Evolutionary conservation across 2,888 invertebrate species (phyloP), one percentile per base, ranked within the genome.

Genomic region (Criorhina ranunculi): DNA sequence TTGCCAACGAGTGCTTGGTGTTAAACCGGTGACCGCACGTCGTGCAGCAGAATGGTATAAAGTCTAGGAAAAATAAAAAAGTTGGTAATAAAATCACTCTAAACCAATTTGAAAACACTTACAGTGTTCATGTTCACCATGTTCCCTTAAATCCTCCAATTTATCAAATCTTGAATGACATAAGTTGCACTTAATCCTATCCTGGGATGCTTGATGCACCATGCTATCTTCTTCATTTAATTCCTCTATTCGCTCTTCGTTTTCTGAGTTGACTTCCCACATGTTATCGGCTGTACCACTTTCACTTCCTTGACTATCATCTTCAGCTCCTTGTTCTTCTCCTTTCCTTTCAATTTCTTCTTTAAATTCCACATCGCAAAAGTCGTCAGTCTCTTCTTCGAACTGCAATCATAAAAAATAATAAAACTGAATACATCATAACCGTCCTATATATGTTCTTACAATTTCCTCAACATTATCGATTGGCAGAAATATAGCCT

Each of bases 51-150:
- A 46, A 76, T 2, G 35, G 8, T 12, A 51, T 11, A 1, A 12
- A 29, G 0, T 15, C 85, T 85, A 51, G n/a, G 17, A 37, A 15
- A 1, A 46, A n/a, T n/a, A n/a, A 46, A 24, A 33, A 9, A 24
- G 11, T 62, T 46, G 15, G 2, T 35, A 37, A 12, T 64, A 1
- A 35, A 57, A 12, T 6, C 11, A 8, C 12, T 9, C 0, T 9
- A 9, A 11, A 29, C 11, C 7, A 0, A 6, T 31, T 8, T 5
- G 5, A 4, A 31, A 2, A 40, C 4, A 0, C 57, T 59, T 80
- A 88, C 88, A 80, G 51, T 88, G 88, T 15, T 72, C 53, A 0
- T 59, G 9, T 17, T 81, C 86, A 0, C 86, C 86, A 40, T 88
- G 88, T 11, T 76, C 51, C 19, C 78, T 73, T 19, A 88, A 44